Evolutionary conservation across 1,140 invertebrate genomes (phyloP).

Genomic region (Aphaenogaster floridana): DNA sequence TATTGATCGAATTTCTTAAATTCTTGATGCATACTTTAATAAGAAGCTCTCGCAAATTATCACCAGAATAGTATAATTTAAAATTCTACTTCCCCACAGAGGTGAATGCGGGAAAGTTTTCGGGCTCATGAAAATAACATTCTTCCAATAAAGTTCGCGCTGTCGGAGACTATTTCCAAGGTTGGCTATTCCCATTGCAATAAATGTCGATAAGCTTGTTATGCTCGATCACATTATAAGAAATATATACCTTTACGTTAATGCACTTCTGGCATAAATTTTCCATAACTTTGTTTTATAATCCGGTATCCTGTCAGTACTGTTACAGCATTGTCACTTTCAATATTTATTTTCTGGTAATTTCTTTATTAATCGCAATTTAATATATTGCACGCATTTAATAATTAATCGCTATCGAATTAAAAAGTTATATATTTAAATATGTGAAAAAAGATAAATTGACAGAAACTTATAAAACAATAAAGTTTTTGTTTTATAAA

Average conservation of each 20-base stretch:
- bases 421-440: no score
- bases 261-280: neutral
- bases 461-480: neutral
- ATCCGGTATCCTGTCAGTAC: neutral
- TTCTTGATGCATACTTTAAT: slow-evolving; percentile 64
- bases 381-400: neutral
- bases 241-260: neutral
- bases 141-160: slow-evolving; percentile 56
- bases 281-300: neutral
- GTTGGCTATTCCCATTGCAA: slow-evolving; percentile 24
- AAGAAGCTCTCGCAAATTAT: slow-evolving; percentile 62
- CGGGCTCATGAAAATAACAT: slow-evolving; percentile 63
- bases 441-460: neutral
- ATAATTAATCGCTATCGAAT: neutral
- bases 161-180: slow-evolving; percentile 23
- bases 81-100: slow-evolving; percentile 44
- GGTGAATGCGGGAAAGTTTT: slow-evolving; percentile 45
- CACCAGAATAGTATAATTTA: slow-evolving; percentile 57
- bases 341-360: neutral
- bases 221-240: neutral
- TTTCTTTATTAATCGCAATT: neutral
- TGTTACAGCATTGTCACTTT: neutral
- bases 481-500: neutral
- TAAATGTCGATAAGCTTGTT: slow-evolving; percentile 46
- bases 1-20: slow-evolving; percentile 61